Base-by-base conservation (phyloP, 2,113 vertebrate species). In the Bufo bufo region DNA sequence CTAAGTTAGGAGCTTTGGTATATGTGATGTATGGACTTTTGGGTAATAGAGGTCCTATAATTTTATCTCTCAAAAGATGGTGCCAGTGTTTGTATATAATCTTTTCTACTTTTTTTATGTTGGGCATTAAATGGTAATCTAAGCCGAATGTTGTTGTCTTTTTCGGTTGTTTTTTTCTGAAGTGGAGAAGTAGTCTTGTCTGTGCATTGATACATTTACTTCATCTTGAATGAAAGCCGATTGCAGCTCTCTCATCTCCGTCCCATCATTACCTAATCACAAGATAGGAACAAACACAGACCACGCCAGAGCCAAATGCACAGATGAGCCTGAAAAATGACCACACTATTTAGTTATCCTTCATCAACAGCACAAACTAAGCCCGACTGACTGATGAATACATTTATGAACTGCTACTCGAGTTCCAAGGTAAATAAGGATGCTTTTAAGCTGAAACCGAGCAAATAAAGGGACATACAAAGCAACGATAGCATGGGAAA, bases 341-440 rank as follows among this genome's bases (percentile, higher is more conserved):
- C 77, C 52, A 58, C 65, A 78, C 7, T 82, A 61, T 63, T 82
- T 75, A 61, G 87, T 65, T 56, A 87, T 86, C 75, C 49, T 59
- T 75, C 56, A 58, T 82, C 71, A 59, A 17, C 43, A 52, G 49
- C 47, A 75, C 52, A 58, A 61, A 74, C 56, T 77, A 71, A 56
- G 52, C 56, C 49, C 43, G 63, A 66, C 43, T 56, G 61, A 58
- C 58, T 81, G 85, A 49, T 86, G 69, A 66, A 65, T 66, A 78
- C 74, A 86, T 86, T 85, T 59, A 72, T 84, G 12, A 58, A 59
- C 33, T 79, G 43, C 54, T 66, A 23, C 75, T 86, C 19, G 59
- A 54, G 56, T 52, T 77, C 59, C 72, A 89, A 84, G 81, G 49
- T 69, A 84, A 89, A 77, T 89, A 86, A 86, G n/a, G 85, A 84